phyloP scores from a whole-genome alignment of 2,113 vertebrate genomes.

The Probosciger aterrimus region DNA sequence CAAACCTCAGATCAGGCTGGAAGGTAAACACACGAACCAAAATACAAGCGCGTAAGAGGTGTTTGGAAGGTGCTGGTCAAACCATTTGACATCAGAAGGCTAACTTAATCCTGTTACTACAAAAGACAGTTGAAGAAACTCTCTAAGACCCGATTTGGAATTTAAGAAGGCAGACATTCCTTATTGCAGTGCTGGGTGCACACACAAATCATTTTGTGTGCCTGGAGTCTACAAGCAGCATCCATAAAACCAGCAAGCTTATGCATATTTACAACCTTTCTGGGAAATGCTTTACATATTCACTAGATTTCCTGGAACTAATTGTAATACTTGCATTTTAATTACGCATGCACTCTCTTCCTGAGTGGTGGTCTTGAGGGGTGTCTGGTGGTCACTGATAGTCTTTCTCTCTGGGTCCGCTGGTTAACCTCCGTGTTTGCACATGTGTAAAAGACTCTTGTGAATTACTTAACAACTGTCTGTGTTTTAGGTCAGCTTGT shows the following conservation, averaged over 20 bases:
- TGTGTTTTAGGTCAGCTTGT: not conserved
- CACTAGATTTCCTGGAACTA: not conserved
- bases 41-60: not conserved
- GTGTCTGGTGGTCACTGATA: not conserved
- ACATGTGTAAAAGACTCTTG: not conserved
- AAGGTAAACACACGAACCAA: not conserved
- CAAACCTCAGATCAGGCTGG: not conserved
- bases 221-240: not conserved
- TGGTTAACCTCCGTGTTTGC: not conserved
- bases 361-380: not conserved
- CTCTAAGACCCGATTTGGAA: not conserved
- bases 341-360: not conserved
- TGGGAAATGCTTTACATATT: not conserved
- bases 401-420: not conserved
- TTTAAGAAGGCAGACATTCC: not conserved
- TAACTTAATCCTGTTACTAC: not conserved
- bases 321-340: not conserved
- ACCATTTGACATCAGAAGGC: not conserved
- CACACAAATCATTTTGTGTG: not conserved
- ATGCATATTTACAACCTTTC: not conserved
- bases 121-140: not conserved
- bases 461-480: not conserved
- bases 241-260: not conserved
- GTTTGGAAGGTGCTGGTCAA: not conserved
- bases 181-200: not conserved